These are phyloP conservation scores for Bubo bubo DNA, from an alignment of 2,113 vertebrate genomes.

Conservation along the genomic window DNA sequence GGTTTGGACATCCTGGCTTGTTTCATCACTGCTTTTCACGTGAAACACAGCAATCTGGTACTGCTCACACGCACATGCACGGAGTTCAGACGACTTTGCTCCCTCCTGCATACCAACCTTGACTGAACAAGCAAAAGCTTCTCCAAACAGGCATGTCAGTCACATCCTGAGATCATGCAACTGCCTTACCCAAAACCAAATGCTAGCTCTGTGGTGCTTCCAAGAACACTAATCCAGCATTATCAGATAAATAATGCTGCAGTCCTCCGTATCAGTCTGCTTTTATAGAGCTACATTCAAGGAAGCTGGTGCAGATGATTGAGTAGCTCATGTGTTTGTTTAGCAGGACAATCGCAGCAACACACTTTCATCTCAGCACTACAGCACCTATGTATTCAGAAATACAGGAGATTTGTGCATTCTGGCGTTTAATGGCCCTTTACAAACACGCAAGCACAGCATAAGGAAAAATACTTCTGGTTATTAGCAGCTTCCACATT, in stretches of 20 bases:
- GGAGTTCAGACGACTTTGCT: neutral
- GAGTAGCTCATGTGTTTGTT: neutral
- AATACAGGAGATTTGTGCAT: accelerated
- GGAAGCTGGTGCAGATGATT: neutral
- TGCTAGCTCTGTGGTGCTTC: neutral
- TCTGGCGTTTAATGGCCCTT: neutral
- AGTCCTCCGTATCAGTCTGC: neutral
- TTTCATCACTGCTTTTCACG: neutral
- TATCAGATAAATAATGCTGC: neutral
- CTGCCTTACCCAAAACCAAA: neutral
- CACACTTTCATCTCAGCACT: neutral
- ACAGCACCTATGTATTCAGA: neutral
- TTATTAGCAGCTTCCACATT: neutral
- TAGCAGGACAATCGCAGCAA: neutral
- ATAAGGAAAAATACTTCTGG: neutral
- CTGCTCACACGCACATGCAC: accelerated
- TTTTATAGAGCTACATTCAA: neutral
- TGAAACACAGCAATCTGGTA: neutral
- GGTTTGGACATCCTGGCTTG: neutral
- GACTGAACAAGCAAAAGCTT: conserved; percentile 18
- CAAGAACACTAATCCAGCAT: neutral
- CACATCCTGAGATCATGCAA: conserved; percentile 26
- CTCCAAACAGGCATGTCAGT: neutral
- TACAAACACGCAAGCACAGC: neutral
- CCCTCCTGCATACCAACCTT: neutral